A percentile compares a stretch with the other conserved stretches of the same genome.
phyloP scores from a whole-genome alignment of 2,113 vertebrate species.

The Hymenochirus boettgeri region DNA sequence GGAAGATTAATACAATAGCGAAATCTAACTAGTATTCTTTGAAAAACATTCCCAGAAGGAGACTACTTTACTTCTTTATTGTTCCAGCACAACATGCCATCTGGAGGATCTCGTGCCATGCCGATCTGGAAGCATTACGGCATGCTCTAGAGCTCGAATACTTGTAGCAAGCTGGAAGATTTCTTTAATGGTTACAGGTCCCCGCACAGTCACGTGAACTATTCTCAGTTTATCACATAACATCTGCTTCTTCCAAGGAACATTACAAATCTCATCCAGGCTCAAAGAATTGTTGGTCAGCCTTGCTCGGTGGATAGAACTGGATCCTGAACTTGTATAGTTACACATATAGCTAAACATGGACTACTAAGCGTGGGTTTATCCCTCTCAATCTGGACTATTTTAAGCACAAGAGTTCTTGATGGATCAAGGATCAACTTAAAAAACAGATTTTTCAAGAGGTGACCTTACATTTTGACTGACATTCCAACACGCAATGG shows the following conservation, averaged over 20 bases:
- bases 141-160: slow-evolving; percentile 98
- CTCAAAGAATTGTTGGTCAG: too few relatives aligned
- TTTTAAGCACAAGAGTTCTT: slow-evolving; percentile 42
- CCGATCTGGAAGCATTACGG: slow-evolving; percentile 91
- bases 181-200: slow-evolving; percentile 26
- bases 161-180: slow-evolving; percentile 73
- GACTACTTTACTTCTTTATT: not conserved
- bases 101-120: slow-evolving; percentile 94
- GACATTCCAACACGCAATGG: slow-evolving; percentile 33
- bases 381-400: slow-evolving; percentile 30
- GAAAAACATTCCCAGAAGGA: too few relatives aligned
- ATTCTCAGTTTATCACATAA: slow-evolving; percentile 26
- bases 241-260: slow-evolving; percentile 36
- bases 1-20: too few relatives aligned
- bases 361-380: slow-evolving; percentile 20
- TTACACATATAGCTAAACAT: slow-evolving; percentile 31
- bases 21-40: too few relatives aligned
- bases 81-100: slow-evolving; percentile 94
- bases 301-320: not conserved
- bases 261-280: not conserved
- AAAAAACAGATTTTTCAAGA: slow-evolving; percentile 28
- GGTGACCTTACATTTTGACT: slow-evolving; percentile 41
- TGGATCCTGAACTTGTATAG: slow-evolving; percentile 32
- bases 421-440: slow-evolving; percentile 37
- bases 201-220: slow-evolving; percentile 38